These are phyloP conservation scores for Idaea aversata DNA, from an alignment of 2,888 invertebrate species.

Conservation along the genomic window DNA sequence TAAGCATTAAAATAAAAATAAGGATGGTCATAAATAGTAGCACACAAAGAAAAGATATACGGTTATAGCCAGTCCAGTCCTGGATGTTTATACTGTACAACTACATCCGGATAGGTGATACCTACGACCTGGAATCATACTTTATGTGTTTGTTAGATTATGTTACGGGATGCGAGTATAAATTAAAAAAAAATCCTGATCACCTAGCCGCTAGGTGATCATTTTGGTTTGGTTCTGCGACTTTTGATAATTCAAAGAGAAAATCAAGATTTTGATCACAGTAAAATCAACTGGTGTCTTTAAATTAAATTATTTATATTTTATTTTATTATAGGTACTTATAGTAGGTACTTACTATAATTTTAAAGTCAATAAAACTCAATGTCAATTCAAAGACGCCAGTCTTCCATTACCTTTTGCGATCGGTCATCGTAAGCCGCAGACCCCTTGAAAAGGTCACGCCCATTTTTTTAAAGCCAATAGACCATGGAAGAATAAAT, in stretches of 20 bases:
- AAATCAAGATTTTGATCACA: too few relatives aligned
- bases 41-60: slow-evolving; percentile 78
- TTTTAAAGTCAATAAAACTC: not conserved
- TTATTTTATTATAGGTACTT: too few relatives aligned
- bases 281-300: too few relatives aligned
- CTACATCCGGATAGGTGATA: slow-evolving; percentile 17
- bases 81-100: slow-evolving; percentile 31
- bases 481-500: slow-evolving; percentile 65
- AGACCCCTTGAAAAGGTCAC: slow-evolving; percentile 57
- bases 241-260: too few relatives aligned
- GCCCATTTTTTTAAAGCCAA: slow-evolving; percentile 58
- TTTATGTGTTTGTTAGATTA: slow-evolving; percentile 10
- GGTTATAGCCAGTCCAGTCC: slow-evolving; percentile 71
- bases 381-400: not conserved
- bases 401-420: slow-evolving; percentile 38
- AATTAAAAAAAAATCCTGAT: too few relatives aligned
- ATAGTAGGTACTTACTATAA: not conserved
- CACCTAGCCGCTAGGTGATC: not conserved
- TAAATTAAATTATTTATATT: too few relatives aligned
- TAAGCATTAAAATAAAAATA: slow-evolving; percentile 81
- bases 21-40: slow-evolving; percentile 72
- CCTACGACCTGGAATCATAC: slow-evolving; percentile 29
- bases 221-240: too few relatives aligned
- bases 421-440: slow-evolving; percentile 65
- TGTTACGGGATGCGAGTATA: slow-evolving; percentile 3